These are phyloP conservation scores for Seira ritae DNA, from an alignment of 2,888 invertebrate species.

Conservation along the genomic window DNA sequence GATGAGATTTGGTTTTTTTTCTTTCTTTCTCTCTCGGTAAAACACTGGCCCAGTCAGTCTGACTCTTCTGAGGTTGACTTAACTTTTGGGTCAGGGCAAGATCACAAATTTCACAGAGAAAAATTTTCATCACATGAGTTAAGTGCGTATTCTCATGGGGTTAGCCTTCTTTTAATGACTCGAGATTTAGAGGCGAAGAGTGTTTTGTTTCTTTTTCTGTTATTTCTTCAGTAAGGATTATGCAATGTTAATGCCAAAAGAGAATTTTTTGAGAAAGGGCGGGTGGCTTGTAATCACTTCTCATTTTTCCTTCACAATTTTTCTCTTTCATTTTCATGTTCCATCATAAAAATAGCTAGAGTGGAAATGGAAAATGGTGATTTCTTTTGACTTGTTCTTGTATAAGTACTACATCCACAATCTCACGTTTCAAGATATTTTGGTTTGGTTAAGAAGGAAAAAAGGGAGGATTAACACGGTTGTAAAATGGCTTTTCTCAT, in stretches of 20 bases:
- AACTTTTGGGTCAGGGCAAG: neutral
- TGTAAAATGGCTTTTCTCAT: slow-evolving; percentile 69
- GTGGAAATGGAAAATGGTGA: slow-evolving; percentile 22
- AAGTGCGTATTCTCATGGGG: neutral
- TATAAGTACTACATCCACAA: neutral
- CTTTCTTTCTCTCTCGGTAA: neutral
- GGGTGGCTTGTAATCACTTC: neutral
- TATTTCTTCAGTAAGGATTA: neutral
- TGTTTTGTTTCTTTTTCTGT: neutral
- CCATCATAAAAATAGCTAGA: slow-evolving; percentile 34
- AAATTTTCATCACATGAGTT: neutral
- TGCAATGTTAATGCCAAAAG: neutral
- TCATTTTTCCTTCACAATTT: neutral
- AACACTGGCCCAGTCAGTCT: too few species aligned
- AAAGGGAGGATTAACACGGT: slow-evolving; percentile 63
- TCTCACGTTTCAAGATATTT: slow-evolving; percentile 48
- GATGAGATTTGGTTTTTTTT: neutral
- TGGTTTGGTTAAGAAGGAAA: slow-evolving; percentile 32
- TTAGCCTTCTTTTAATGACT: neutral
- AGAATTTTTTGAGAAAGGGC: neutral
- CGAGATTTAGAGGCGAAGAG: neutral
- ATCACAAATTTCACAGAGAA: neutral
- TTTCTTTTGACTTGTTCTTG: neutral
- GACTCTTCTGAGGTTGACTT: too few species aligned
- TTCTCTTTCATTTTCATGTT: neutral